A percentile compares a stretch with the other conserved stretches of the same genome.
Conservation (phyloP, 2,888 invertebrate species). For the Calameuta filiformis region DNA sequence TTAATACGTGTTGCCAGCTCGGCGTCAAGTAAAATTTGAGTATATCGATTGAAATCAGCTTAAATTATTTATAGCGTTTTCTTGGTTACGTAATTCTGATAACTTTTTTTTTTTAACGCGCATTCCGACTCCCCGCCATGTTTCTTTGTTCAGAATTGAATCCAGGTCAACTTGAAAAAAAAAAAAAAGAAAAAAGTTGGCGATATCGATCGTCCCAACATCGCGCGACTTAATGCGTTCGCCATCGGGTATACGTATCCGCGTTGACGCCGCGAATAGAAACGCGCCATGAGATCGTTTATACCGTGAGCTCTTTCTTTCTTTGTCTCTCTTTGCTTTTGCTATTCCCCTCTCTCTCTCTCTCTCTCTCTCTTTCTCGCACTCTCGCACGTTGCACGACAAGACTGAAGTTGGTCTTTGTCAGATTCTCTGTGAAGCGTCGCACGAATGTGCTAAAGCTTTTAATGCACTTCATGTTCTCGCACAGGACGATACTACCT, state of each 20-base stretch:
- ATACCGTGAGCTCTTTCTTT: not conserved
- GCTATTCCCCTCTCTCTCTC: not conserved
- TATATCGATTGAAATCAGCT: not conserved
- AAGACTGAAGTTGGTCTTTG: not conserved
- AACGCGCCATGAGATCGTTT: not conserved
- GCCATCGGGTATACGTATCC: not conserved
- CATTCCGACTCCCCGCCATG: not conserved
- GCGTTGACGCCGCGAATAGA: not conserved
- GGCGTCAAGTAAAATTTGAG: not conserved
- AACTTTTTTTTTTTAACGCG: not conserved
- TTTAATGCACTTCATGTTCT: not conserved
- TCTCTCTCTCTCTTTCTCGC: not conserved
- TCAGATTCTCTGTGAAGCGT: not conserved
- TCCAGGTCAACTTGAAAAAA: not conserved
- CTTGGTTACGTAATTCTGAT: not conserved
- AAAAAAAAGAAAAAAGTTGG: not conserved
- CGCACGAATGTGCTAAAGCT: not conserved
- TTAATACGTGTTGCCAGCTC: not conserved
- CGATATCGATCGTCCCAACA: not conserved
- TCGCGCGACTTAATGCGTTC: not conserved
- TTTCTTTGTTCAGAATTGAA: not conserved
- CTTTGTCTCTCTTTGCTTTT: too few species aligned
- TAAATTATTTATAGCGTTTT: too few species aligned
- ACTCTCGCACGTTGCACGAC: not conserved
- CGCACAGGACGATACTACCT: not conserved